These are phyloP conservation scores for Copidosoma floridanum DNA, from an alignment of 1,140 invertebrate species.

Conservation along the genomic window DNA sequence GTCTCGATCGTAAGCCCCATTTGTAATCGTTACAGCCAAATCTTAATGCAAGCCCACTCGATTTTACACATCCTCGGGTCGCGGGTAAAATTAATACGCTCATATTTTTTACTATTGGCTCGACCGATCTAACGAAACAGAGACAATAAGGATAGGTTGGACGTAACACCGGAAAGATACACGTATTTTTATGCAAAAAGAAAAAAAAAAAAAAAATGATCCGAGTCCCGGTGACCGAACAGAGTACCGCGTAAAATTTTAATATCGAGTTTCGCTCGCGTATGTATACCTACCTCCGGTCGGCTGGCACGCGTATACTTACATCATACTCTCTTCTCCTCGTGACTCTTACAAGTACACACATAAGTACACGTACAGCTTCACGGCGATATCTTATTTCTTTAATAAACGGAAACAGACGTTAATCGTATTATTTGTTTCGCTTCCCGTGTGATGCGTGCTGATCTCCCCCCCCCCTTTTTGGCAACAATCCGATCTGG, in stretches of 20 bases:
- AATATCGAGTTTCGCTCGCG: constrained; percentile 53
- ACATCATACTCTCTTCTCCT: no score
- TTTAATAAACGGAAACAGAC: constrained; percentile 59
- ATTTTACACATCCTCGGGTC: no score
- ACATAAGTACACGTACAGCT: constrained; percentile 19
- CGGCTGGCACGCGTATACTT: no score
- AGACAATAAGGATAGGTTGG: no score
- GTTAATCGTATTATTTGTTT: constrained; percentile 60
- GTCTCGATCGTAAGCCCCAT: constrained; percentile 48
- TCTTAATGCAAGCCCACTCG: constrained; percentile 29
- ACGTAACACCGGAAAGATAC: no score
- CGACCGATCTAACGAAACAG: no score
- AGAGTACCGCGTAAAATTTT: constrained; percentile 42
- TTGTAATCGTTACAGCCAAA: constrained; percentile 54
- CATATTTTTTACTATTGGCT: no score
- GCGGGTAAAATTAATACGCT: no score
- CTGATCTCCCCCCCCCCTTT: constrained; percentile 23
- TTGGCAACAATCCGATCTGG: constrained; percentile 38
- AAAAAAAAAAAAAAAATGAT: neutral
- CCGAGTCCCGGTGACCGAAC: neutral
- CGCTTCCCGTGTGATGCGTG: constrained; percentile 46
- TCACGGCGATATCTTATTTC: constrained; percentile 55
- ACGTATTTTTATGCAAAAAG: neutral
- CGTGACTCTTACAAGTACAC: no score
- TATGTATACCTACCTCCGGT: constrained; percentile 2